Conservation (phyloP, 2,888 invertebrate genomes). For the Panopea generosa region DNA sequence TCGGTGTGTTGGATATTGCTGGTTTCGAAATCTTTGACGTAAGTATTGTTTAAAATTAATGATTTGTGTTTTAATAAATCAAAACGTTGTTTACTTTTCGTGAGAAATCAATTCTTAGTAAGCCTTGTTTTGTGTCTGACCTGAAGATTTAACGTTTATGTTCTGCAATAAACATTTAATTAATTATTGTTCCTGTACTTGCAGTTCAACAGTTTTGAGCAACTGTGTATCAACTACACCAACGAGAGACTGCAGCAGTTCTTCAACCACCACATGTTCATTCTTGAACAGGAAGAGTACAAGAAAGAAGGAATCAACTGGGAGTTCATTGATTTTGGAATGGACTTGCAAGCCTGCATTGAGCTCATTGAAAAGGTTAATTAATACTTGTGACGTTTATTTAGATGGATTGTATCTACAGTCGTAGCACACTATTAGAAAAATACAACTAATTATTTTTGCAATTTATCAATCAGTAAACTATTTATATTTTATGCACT, state of each 20-base stretch:
- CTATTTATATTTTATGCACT: too few relatives aligned
- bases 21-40: slow-evolving; percentile 99
- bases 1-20: slow-evolving; percentile 99
- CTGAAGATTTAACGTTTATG: too few relatives aligned
- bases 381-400: background rate
- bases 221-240: slow-evolving; percentile 99
- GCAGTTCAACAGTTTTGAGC: slow-evolving; percentile 99
- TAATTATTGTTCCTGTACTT: slow-evolving; percentile 30
- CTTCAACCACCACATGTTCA: slow-evolving; percentile 99
- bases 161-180: background rate
- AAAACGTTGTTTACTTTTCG: too few relatives aligned
- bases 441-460: too few relatives aligned
- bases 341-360: slow-evolving; percentile 98
- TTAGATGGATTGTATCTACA: too few relatives aligned
- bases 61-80: too few relatives aligned
- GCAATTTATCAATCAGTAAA: too few relatives aligned
- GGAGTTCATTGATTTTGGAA: slow-evolving; percentile 98
- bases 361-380: slow-evolving; percentile 88
- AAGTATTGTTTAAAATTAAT: slow-evolving; percentile 59
- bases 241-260: slow-evolving; percentile 99
- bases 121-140: too few relatives aligned
- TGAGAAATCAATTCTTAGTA: too few relatives aligned
- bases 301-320: slow-evolving; percentile 97
- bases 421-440: too few relatives aligned
- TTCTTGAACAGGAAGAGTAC: slow-evolving; percentile 98